Evolutionary conservation across 2,888 invertebrate genomes (phyloP).

Genomic region (Ophion slaviceki): DNA sequence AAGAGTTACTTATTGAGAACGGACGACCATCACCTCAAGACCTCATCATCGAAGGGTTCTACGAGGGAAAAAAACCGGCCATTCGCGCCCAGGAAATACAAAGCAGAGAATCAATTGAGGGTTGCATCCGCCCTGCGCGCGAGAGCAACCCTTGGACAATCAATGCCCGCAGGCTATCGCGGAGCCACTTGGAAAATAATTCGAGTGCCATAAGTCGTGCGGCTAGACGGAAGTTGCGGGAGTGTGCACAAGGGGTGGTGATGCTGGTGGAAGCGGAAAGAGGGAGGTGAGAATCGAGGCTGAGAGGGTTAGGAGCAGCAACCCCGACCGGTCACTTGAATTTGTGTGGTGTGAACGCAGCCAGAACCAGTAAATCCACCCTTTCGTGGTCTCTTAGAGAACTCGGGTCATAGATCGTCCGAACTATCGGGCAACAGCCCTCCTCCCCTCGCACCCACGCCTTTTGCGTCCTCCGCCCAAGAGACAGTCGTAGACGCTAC

Average conservation of each 20-base stretch:
- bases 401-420: conserved; percentile 82
- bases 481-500: conserved; percentile 49
- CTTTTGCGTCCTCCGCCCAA: conserved; percentile 52
- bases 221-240: conserved; percentile 73
- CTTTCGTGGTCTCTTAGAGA: conserved; percentile 82
- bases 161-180: conserved; percentile 45
- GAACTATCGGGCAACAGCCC: conserved; percentile 81
- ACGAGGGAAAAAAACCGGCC: background rate
- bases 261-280: conserved; percentile 52
- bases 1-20: background rate
- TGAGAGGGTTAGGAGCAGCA: conserved; percentile 53
- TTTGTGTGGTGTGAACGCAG: conserved; percentile 83
- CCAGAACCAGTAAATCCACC: conserved; percentile 83
- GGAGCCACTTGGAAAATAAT: conserved; percentile 70
- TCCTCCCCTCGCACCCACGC: conserved; percentile 63
- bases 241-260: conserved; percentile 53
- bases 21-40: background rate
- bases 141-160: conserved; percentile 41
- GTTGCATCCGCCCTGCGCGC: conserved; percentile 1
- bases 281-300: conserved; percentile 68
- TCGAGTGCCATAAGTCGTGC: conserved; percentile 79
- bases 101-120: background rate
- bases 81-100: background rate
- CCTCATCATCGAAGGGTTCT: background rate
- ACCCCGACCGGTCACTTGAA: conserved; percentile 82